Conservation (phyloP, 1,140 invertebrate genomes). For the Amyelois transitella region DNA sequence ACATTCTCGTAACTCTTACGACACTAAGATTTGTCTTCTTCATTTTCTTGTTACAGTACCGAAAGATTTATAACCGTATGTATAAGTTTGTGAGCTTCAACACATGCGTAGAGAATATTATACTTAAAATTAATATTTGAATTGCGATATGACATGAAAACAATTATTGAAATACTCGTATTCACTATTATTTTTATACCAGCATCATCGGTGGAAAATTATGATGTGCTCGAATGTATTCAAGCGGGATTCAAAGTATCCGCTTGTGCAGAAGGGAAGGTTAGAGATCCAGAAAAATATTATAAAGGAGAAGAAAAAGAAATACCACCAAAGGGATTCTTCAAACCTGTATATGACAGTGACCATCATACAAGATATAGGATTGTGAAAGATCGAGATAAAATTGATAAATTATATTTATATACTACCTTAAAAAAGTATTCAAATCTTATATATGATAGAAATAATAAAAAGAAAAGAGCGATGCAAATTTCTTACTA, state of each 20-base stretch:
- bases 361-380: not conserved
- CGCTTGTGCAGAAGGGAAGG: not conserved
- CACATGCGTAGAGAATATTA: too few species aligned
- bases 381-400: not conserved
- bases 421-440: not conserved
- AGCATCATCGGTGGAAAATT: not conserved
- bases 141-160: too few species aligned
- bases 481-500: too few species aligned
- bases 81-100: too few species aligned
- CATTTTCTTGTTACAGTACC: too few species aligned
- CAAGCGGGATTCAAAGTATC: not conserved
- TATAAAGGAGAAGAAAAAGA: not conserved
- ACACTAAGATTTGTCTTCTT: too few species aligned
- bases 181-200: not conserved
- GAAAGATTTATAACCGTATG: too few species aligned
- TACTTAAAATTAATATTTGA: too few species aligned
- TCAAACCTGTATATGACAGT: not conserved
- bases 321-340: not conserved
- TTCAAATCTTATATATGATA: too few species aligned
- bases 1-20: too few species aligned
- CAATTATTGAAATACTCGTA: not conserved
- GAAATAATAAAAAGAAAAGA: too few species aligned
- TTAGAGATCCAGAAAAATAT: not conserved
- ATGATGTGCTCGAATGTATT: not conserved
- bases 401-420: not conserved